Percentiles rank a stretch among this genome's conserved stretches.
Conservation (phyloP, 2,888 invertebrate genomes). For the Habroteleia sp. region DNA sequence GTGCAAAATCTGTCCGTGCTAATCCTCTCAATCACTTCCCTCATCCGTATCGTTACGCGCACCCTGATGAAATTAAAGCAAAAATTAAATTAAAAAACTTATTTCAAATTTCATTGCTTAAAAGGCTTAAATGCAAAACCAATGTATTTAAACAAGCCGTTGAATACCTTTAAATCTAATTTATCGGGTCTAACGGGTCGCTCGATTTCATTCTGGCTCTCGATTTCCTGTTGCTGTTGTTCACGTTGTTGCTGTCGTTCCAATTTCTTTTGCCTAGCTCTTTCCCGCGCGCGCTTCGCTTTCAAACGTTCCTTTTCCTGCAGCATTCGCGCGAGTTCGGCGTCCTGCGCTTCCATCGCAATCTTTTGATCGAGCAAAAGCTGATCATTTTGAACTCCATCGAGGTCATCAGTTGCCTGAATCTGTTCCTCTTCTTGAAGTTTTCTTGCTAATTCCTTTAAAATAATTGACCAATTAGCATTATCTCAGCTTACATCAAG, state of each 20-base stretch:
- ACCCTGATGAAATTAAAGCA: too few species aligned
- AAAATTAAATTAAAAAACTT: too few species aligned
- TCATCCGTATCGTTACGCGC: too few species aligned
- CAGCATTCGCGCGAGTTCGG: conserved; percentile 88
- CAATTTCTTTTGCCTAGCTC: conserved; percentile 82
- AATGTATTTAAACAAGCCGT: too few species aligned
- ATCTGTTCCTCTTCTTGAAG: conserved; percentile 88
- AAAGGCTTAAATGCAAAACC: too few species aligned
- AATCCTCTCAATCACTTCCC: too few species aligned
- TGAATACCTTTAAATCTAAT: conserved; percentile 71
- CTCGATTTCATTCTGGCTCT: conserved; percentile 77
- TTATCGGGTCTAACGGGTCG: conserved; percentile 77
- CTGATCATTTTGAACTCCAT: conserved; percentile 77
- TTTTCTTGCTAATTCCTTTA: conserved; percentile 87
- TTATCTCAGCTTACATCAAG: too few species aligned
- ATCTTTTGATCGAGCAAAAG: conserved; percentile 83
- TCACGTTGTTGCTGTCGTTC: conserved; percentile 82
- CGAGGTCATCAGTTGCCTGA: conserved; percentile 82
- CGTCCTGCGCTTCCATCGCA: conserved; percentile 90
- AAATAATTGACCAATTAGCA: too few species aligned
- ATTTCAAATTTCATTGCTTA: too few species aligned
- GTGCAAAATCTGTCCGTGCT: too few species aligned
- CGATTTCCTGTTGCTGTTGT: conserved; percentile 83
- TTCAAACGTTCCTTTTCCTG: conserved; percentile 89
- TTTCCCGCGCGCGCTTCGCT: conserved; percentile 86